phyloP scores from a whole-genome alignment of 2,888 invertebrate species.

The Muscina levida region DNA sequence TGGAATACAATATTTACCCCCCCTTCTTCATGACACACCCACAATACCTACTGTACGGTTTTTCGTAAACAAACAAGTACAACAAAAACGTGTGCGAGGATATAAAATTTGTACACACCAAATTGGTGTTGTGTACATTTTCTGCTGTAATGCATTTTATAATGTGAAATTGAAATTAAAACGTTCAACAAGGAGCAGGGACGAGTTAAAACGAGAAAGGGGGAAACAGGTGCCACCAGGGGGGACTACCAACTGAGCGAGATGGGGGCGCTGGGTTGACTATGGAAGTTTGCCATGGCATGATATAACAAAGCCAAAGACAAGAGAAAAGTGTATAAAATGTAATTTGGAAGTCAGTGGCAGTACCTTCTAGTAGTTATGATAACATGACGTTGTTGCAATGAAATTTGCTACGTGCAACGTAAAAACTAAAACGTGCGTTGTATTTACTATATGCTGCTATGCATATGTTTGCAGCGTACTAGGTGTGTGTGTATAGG shows the following conservation, averaged over 20 bases:
- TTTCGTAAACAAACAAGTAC: too few species aligned
- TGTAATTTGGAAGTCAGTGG: constrained; percentile 28
- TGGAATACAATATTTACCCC: too few species aligned
- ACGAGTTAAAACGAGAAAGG: not conserved
- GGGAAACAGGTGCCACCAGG: not conserved
- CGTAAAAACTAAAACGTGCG: constrained; percentile 35
- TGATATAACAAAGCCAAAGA: not conserved
- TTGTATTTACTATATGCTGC: constrained; percentile 45
- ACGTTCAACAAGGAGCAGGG: not conserved
- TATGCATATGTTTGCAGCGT: too few species aligned
- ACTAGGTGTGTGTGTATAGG: too few species aligned
- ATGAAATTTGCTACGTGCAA: constrained; percentile 56
- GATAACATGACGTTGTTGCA: constrained; percentile 53
- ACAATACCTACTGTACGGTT: too few species aligned
- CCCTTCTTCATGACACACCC: too few species aligned
- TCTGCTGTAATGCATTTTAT: constrained; percentile 62
- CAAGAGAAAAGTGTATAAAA: constrained; percentile 31
- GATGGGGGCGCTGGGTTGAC: not conserved
- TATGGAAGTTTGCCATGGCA: not conserved
- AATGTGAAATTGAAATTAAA: constrained; percentile 36
- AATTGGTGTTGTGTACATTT: constrained; percentile 53
- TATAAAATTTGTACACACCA: constrained; percentile 54
- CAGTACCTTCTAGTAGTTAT: constrained; percentile 3
- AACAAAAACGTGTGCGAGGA: too few species aligned
- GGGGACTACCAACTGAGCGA: too few species aligned